Base-by-base conservation (phyloP, 2,797 vertebrate species). In the Coccyzus lansbergi region DNA sequence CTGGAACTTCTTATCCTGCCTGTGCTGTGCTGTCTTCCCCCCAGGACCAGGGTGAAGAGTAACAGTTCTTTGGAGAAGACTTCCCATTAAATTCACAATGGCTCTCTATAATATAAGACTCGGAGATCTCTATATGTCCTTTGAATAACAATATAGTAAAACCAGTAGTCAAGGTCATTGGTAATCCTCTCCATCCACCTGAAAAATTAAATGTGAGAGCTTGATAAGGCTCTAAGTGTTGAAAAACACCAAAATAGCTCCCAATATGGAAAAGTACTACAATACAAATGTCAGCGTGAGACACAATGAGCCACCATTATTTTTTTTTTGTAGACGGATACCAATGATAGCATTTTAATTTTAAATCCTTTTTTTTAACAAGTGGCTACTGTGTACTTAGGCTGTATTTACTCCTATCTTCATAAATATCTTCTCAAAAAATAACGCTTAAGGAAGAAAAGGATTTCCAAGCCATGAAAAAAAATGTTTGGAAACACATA, bases 401-500 rank as follows among this genome's bases (percentile, higher is more conserved):
- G 60, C 79, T n/a, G 28, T 28, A 81, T 74, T 28, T 13, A 58
- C 20, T 29, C 14, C 40, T 40, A 4, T n/a, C 7, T 84, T 77
- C 31, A 62, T 40, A 77, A 83, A 24, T 63, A 46, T 42, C 8
- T 83, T 93, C 34, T 72, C 56, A 83, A 52, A 10, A 64, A 36
- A 90, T 89, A 88, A 29, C 15, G 68, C 58, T 86, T 75, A 12
- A 86, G 20, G 52, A 69, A 90, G 51, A 78, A 65, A 75, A 79
- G 34, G 4, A 42, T 89, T 95, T 85, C 56, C 29, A 67, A 88
- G 31, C 16, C 24, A 17, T 70, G 48, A 85, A 80, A 93, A 80
- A 93, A 68, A 91, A 36, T 16, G 17, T 56, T 93, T 92, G 36
- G 14, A 93, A 84, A 28, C 26, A 46, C 53, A 60, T 64, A 83